Percentiles rank a stretch among this genome's conserved stretches.
Evolutionary conservation across 2,113 vertebrate species (phyloP).

Genomic region (Mionectes macconnelli): DNA sequence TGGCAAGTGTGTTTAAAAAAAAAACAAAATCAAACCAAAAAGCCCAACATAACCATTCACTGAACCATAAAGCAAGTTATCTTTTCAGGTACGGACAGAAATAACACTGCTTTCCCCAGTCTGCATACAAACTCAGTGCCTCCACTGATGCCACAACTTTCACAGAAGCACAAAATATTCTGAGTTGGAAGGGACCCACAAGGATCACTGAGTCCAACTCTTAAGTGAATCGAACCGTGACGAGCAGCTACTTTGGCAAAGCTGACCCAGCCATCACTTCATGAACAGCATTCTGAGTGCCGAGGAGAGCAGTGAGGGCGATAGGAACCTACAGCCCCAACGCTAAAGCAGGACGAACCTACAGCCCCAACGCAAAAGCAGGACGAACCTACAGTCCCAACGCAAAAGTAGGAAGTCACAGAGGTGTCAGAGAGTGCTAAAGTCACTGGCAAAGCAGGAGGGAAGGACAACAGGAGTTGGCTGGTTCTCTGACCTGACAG

Average conservation of each 20-base stretch:
- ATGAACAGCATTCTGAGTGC: not conserved
- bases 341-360: not conserved
- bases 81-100: not conserved
- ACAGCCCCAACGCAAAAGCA: not conserved
- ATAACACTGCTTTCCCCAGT: not conserved
- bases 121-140: not conserved
- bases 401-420: not conserved
- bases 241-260: not conserved
- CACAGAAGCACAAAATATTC: not conserved
- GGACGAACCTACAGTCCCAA: not conserved
- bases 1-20: not conserved
- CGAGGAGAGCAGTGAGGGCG: not conserved
- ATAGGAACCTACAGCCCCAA: not conserved
- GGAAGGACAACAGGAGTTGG: not conserved
- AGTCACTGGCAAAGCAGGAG: not conserved
- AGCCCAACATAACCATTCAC: not conserved
- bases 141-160: not conserved
- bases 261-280: not conserved
- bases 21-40: not conserved
- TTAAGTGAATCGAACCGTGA: fast-evolving
- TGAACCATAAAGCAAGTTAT: not conserved
- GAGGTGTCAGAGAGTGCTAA: fast-evolving
- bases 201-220: fast-evolving
- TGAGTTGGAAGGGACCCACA: not conserved
- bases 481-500: fast-evolving